Evolutionary conservation across 2,797 vertebrate genomes (phyloP), one percentile per base, ranked within the genome.

Genomic region (Chrysocyon brachyurus): DNA sequence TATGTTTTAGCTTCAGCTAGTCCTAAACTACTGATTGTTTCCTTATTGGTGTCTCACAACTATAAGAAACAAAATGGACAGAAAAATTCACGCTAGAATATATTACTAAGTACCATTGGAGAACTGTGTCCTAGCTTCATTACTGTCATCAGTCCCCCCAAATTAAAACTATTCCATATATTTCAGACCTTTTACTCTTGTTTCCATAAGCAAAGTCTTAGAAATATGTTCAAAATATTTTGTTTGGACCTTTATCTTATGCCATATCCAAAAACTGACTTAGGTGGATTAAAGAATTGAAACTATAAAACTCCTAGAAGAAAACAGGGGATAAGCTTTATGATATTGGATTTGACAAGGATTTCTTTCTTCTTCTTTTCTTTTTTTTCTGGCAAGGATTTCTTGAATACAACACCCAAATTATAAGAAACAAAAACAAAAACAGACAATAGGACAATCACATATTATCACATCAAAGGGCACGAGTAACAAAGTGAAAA

Each of bases 171-270:
- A 49, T n/a, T 87, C 54, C 87, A 78, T 8, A 6, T 87, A 95
- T 87, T 92, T 93, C 33, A 83, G 78, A 88, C 22, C 8, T 61
- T 81, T 72, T 54, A 46, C n/a, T 95, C 26, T 91, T 61, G 17
- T 92, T 96, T 75, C 91, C 31, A 68, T 26, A 33, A 46, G 15
- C 16, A 83, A 77, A 11, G 21, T 57, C 81, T 94, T 31, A 83
- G 81, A 94, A 77, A 78, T n/a, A 77, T 5, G 36, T 79, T 82
- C 15, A 83, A 83, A 83, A 88, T 85, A 94, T 64, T 96, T 88
- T 93, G 52, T 82, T 90, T 92, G 26, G 24, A 90, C 10, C 31
- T 36, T 90, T 93, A n/a, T 21, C 46, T 82, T 90, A 79, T 0
- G 61, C 61, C 26, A 77, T 54, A 57, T 54, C 54, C 26, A 93